Conservation (phyloP, 2,113 vertebrate genomes). For the Tyrannus savana region DNA sequence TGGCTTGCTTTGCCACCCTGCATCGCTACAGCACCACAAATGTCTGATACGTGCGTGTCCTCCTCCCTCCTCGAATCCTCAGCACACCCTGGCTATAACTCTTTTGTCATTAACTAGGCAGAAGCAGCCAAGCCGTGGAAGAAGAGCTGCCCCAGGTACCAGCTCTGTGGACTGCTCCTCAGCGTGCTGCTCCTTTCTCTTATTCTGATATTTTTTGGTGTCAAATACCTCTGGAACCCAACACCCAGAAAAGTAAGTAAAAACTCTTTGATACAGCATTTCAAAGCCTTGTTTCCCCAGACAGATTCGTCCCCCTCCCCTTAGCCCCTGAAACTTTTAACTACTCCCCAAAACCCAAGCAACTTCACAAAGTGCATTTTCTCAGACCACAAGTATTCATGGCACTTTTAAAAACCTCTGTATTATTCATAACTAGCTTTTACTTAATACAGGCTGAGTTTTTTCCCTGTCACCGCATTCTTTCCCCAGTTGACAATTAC, state of each 20-base stretch:
- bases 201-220: conserved; percentile 69
- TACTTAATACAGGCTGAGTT: neutral
- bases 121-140: conserved; percentile 64
- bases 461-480: conserved; percentile 19
- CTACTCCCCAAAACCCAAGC: conserved; percentile 1
- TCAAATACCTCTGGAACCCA: conserved; percentile 74
- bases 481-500: conserved; percentile 39
- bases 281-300: neutral
- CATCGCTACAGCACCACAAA: neutral
- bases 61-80: neutral
- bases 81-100: neutral
- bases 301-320: neutral
- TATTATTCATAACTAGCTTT: conserved; percentile 52
- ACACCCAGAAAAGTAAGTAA: conserved; percentile 77
- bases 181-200: conserved; percentile 64
- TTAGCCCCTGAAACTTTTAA: neutral
- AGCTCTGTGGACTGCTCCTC: conserved; percentile 70
- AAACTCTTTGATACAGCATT: neutral
- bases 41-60: neutral
- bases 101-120: conserved; percentile 62
- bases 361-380: neutral
- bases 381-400: neutral
- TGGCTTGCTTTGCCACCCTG: neutral
- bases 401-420: conserved; percentile 25
- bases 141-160: conserved; percentile 69